Conservation (phyloP, 2,113 vertebrate species). For the Phyllostomus discolor region DNA sequence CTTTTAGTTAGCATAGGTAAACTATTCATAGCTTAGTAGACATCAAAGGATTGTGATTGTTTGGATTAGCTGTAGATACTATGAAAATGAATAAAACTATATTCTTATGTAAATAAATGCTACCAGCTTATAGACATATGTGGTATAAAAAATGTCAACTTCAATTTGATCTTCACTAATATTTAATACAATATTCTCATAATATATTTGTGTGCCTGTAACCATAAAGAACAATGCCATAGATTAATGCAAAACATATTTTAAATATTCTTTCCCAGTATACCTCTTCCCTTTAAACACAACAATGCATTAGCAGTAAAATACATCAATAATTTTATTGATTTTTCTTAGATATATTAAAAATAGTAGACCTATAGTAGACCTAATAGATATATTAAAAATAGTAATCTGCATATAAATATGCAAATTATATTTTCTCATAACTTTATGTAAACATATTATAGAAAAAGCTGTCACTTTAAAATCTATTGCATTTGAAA, state of each 20-base stretch:
- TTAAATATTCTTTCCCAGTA: fast-evolving
- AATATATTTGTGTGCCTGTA: background rate
- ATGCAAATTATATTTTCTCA: background rate
- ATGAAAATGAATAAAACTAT: conserved; percentile 42
- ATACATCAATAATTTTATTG: background rate
- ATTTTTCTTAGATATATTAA: background rate
- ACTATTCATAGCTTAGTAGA: conserved; percentile 29
- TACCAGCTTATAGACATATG: background rate
- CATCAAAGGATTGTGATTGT: background rate
- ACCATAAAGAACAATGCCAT: background rate
- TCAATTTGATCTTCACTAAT: background rate
- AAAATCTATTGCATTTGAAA: background rate
- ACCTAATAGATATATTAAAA: background rate
- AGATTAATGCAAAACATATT: background rate
- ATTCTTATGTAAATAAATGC: conserved; percentile 8
- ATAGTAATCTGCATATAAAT: background rate
- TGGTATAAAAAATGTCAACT: background rate
- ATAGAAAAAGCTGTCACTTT: background rate
- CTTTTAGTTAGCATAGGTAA: conserved; percentile 8
- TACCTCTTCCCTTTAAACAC: background rate
- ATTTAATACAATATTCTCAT: background rate
- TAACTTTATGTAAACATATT: background rate
- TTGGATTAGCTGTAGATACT: conserved; percentile 26
- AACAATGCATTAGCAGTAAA: background rate
- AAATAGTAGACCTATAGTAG: background rate